Percentiles rank a stretch among this genome's conserved stretches.
These are phyloP conservation scores for Callipepla californica DNA, from an alignment of 2,113 vertebrate genomes.

Conservation along the genomic window DNA sequence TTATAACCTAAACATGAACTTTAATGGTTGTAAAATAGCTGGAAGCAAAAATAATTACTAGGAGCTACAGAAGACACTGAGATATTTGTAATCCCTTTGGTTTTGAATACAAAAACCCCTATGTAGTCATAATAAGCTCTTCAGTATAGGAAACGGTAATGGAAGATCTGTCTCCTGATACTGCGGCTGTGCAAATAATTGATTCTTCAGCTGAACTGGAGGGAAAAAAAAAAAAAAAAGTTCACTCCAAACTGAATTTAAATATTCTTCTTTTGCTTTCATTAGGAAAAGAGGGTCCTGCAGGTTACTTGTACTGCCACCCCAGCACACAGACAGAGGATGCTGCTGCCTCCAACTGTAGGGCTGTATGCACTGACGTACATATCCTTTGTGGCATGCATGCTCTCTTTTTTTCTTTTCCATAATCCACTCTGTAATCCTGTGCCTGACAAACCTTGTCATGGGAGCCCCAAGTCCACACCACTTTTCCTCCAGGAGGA, in stretches of 20 bases:
- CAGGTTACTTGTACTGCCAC: accelerated
- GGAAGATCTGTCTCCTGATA: conserved; percentile 51
- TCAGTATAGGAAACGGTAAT: conserved; percentile 48
- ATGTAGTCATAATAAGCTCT: conserved; percentile 48
- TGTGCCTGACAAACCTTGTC: background rate
- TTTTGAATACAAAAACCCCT: conserved; percentile 56
- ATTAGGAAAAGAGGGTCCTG: background rate
- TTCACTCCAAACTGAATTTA: background rate
- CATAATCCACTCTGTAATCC: background rate
- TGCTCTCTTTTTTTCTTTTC: background rate
- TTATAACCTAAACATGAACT: conserved; percentile 58
- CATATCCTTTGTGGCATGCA: accelerated
- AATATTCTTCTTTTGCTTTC: background rate
- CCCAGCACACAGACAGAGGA: background rate
- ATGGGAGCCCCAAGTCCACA: accelerated
- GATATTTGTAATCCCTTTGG: conserved; percentile 56
- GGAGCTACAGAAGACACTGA: conserved; percentile 23
- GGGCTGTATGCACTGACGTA: too few relatives aligned
- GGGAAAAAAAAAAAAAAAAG: background rate
- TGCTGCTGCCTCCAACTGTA: background rate
- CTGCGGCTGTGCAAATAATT: conserved; percentile 47
- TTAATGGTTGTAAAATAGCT: conserved; percentile 46
- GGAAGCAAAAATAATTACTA: conserved; percentile 66
- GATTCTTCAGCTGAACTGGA: conserved; percentile 36
- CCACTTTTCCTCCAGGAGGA: background rate